Base-by-base conservation (phyloP, 1,140 invertebrate species). In the Parasteatoda tepidariorum region DNA sequence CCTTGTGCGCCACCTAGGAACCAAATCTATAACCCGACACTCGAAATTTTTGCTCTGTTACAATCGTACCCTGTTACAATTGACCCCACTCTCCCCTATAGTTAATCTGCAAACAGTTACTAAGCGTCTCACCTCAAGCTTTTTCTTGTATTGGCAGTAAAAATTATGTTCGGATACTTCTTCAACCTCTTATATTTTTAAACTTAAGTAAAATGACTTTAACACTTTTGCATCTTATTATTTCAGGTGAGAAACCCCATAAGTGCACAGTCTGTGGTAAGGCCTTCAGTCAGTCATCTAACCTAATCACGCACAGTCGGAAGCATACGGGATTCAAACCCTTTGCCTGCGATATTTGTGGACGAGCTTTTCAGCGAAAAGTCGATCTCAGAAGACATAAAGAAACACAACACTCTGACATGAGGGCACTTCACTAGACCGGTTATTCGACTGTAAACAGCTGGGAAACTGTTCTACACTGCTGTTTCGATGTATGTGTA, bases 301-400 rank as follows among this genome's bases (percentile, higher is more conserved):
- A 99, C 90, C 92, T 99, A 71, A 99, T 99, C 89, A 99, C 98
- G 1, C 98, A 99, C 89, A 97, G 95, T 64, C 92, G 98, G 64
- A 99, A 99, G 90, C 98, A 99, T 90, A 99, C 97, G 0, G 93
- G 93, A 3, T 99, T 96, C 91, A 99, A 99, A 88, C 97, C 97
- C 1, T 99, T 98, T 90, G 93, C 95, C 0, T 99, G 97, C 89
- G 94, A 96, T 86, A 91, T 95, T 3, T 99, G 97, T 90, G 95
- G 95, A 24, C 91, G 96, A 70, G 94, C 96, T 1, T 99, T 99
- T 89, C 97, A 91, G 83, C 67, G 91, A 11, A 91, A 91, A 75
- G 96, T 98, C 31, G 97, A 98, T 88, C 92, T 99, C 6, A 90
- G 97, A 24, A 91, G 98, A 64, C 98, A 99, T 89, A 93, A 95